Percentiles rank a stretch among this genome's conserved stretches.
Evolutionary conservation across 37 sponge, comb jelly and placozoan species (phyloP).

Genomic region (Diacarnus erythraeanus): DNA sequence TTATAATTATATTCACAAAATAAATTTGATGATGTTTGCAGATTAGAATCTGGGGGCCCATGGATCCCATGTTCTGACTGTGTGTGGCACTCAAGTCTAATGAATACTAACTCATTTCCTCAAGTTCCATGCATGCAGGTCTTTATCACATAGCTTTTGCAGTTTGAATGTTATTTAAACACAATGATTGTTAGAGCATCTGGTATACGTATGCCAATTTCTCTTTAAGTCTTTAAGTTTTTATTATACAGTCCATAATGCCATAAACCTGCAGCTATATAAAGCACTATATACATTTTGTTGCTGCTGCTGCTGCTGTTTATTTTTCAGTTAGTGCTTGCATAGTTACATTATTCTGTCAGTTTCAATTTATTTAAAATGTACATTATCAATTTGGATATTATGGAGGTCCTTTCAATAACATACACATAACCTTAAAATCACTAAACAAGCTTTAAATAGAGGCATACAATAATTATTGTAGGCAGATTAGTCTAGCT

Average conservation of each 20-base stretch:
- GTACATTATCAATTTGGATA: too few relatives aligned
- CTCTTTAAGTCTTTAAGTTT: too few relatives aligned
- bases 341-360: not conserved
- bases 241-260: not conserved
- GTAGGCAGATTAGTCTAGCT: not conserved
- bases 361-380: too few relatives aligned
- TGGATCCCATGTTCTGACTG: constrained; percentile 27
- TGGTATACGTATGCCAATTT: not conserved
- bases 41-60: constrained; percentile 30
- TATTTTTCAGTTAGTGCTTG: not conserved
- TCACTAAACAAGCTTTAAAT: not conserved
- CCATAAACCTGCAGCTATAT: not conserved
- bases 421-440: too few relatives aligned
- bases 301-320: not conserved
- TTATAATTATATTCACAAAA: too few relatives aligned
- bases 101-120: too few relatives aligned
- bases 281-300: not conserved
- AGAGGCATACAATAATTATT: not conserved
- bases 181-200: too few relatives aligned
- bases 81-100: not conserved
- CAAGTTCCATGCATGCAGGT: too few relatives aligned
- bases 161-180: too few relatives aligned
- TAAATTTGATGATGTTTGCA: too few relatives aligned
- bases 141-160: too few relatives aligned
- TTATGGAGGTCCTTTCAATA: not conserved